Evolutionary conservation across 2,113 vertebrate genomes (phyloP), one percentile per base, ranked within the genome.

Genomic region (Corvus cornix): DNA sequence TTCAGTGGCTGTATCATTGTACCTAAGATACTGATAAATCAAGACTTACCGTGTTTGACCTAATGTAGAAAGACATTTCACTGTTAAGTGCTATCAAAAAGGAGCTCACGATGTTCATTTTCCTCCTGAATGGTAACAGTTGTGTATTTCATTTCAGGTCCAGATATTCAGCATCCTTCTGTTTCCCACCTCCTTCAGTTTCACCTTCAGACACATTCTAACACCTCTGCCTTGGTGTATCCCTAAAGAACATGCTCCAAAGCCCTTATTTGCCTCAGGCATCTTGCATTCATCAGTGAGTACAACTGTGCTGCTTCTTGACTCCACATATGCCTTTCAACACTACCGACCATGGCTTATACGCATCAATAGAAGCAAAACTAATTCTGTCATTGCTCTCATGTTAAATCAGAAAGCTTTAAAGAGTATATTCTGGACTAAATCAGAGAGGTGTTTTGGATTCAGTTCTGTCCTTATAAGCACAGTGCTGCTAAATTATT

Each of bases 381-480:
- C 31, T 63, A 70, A 48, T 67, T 55, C 73, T 91, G 83, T 64
- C 93, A 87, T 59, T 86, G 66, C 27, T 93, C 33, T 90, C 75
- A 44, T 59, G n/a, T 92, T 93, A 77, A 92, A 79, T 92, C 18
- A 73, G 68, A 78, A 84, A 89, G 51, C 43, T 95, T 93, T 95
- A 79, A 77, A 77, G 27, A 70, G 2, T 13, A 67, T 51, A 23
- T 55, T 84, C 60, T 37, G n/a, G 62, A 46, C 9, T 90, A 77
- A 95, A 73, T 74, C 26, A 62, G 68, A 70, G 23, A 14, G 31
- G 11, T 74, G 52, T 58, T 80, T 88, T 58, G 7, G 43, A 80
- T 79, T 90, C 21, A 27, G 2, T 77, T 37, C 30, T 62, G 39
- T 81, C 48, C 43, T 90, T 23, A 19, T 51, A 60, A 59, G 12